Conservation (phyloP, 1,140 invertebrate genomes). For the Brachionus plicatilis region DNA sequence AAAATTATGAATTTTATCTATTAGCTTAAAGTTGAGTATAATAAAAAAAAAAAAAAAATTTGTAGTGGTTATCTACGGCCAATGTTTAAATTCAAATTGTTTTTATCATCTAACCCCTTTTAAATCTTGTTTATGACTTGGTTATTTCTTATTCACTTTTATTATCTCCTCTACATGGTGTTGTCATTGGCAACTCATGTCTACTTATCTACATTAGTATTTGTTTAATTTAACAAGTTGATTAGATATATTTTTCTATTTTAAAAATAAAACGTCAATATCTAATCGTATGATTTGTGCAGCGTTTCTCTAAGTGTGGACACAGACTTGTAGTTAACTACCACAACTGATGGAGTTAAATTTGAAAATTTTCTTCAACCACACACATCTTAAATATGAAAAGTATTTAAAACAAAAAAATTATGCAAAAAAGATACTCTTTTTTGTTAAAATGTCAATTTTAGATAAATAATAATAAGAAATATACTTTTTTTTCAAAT, state of each 20-base stretch:
- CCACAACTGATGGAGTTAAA: too few relatives aligned
- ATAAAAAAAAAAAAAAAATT: not conserved
- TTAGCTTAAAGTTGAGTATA: not conserved
- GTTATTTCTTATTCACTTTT: not conserved
- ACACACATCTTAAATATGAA: not conserved
- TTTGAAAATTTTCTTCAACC: too few relatives aligned
- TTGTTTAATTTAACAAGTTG: not conserved
- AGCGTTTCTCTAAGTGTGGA: too few relatives aligned
- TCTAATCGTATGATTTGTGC: not conserved
- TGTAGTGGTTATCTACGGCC: not conserved
- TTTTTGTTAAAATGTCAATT: not conserved
- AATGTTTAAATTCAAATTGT: not conserved
- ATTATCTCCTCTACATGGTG: not conserved
- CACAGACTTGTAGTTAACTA: too few relatives aligned
- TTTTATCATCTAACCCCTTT: not conserved
- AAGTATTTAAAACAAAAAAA: not conserved
- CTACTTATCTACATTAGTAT: not conserved
- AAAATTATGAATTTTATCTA: conserved; percentile 26
- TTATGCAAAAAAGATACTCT: not conserved
- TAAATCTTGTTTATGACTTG: not conserved
- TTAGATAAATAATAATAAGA: not conserved
- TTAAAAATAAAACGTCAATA: not conserved
- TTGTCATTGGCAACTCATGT: not conserved
- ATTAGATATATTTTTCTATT: not conserved
- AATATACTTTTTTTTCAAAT: too few relatives aligned